Base-by-base conservation (phyloP, 1,140 invertebrate genomes). In the Heliconius congener region DNA sequence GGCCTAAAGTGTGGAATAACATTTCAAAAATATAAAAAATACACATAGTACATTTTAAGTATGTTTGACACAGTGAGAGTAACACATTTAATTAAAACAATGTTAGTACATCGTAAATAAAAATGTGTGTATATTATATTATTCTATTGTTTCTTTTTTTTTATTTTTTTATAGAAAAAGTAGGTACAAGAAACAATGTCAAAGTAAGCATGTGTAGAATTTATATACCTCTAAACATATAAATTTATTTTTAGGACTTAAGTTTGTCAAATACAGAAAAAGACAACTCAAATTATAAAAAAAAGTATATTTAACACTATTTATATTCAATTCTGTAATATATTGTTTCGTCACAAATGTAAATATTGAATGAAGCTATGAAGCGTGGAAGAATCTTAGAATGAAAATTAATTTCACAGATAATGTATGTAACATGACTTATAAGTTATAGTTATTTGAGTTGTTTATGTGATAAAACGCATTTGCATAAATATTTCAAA, bases 401-500 rank as follows among this genome's bases (percentile, higher is more conserved):
- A 76, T 74, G 74, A 66, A 66, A 74, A 66, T 66, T 75, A 42
- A 42, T 42, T 75, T 75, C 55, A 60, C 73, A 74, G 18, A 39
- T 66, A 66, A 46, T 30, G 11, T 23, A 66, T 66, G 42, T 66
- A 52, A 52, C 60, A 66, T 23, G 1, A 60, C 60, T 30, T 30
- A 60, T 23, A 23, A 60, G 9, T 60, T 74, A 74, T 74, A 52
- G 50, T 37, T 57, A 60, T 11, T 23, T 52, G 18, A 19, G 50
- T 74, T 74, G 60, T n/a, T n/a, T 60, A 37, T 34, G 60, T 60
- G 52, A 42, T 50, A 57, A 39, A 60, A 76, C n/a, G 74, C 50
- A 75, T 66, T 75, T 75, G 34, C 74, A 75, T 75, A 75, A 39
- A 75, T 66, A 52, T 66, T 75, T 60, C 55, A 74, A 57, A 39